A percentile compares a stretch with the other conserved stretches of the same genome.
Conservation (phyloP, 2,888 invertebrate genomes). For the Drosophila anceps region DNA sequence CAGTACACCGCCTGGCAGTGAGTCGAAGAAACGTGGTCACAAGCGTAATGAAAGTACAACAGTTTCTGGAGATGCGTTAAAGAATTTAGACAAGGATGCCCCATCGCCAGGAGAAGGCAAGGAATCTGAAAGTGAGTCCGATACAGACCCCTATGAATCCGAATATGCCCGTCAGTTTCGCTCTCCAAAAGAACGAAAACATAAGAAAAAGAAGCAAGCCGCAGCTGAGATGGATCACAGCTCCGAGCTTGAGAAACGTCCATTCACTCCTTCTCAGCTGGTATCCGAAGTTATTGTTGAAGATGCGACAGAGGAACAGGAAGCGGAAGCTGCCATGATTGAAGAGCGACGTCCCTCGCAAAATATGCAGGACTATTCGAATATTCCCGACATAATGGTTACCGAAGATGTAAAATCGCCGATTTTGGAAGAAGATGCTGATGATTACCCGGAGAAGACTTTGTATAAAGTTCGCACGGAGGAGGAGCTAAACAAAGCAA, state of each 20-base stretch:
- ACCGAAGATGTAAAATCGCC: constrained; percentile 84
- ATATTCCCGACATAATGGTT: constrained; percentile 84
- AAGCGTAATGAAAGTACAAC: constrained; percentile 87
- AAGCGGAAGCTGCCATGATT: constrained; percentile 79
- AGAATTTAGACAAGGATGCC: constrained; percentile 76
- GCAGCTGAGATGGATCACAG: constrained; percentile 84
- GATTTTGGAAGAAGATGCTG: constrained; percentile 74
- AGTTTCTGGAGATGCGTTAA: constrained; percentile 73
- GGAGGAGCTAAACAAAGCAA: constrained; percentile 82
- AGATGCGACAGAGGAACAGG: constrained; percentile 84
- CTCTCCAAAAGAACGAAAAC: constrained; percentile 82
- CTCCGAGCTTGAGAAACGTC: constrained; percentile 82
- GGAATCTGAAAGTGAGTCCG: constrained; percentile 86
- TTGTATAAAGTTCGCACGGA: constrained; percentile 84
- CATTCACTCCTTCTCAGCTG: constrained; percentile 84
- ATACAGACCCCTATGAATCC: constrained; percentile 86
- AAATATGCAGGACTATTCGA: constrained; percentile 85
- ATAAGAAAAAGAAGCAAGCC: constrained; percentile 82
- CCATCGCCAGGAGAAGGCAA: constrained; percentile 81
- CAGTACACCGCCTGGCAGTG: constrained; percentile 72
- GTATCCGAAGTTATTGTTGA: constrained; percentile 85
- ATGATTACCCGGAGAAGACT: constrained; percentile 83
- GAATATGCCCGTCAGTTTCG: constrained; percentile 86
- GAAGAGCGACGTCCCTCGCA: constrained; percentile 83
- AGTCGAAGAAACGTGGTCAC: constrained; percentile 86